Evolutionary conservation across 1,140 invertebrate genomes (phyloP), one percentile per base, ranked within the genome.

Genomic region (Drosophila virilis): DNA sequence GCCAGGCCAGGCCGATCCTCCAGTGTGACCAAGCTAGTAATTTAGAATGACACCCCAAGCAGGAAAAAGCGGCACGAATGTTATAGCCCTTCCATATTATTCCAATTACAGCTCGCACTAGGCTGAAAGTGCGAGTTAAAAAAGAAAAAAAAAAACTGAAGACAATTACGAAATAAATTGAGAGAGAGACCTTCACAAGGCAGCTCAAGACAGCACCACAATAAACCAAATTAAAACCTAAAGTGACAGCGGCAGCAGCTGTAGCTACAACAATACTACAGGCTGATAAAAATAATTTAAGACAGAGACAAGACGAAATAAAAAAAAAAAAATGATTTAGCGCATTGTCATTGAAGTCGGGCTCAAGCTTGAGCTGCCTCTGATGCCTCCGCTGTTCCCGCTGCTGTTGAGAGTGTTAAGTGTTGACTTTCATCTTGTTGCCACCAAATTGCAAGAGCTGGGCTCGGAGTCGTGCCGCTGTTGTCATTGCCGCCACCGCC

Each of bases 361-460:
- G 40, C 55, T 65, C 32, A 8, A 48, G 40, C 43, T 55, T 48
- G 17, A 57, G 54, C 32, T 57, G 38, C 32, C 50, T 38, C 37
- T 8, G 52, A 54, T 58, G 10, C 13, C 9, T 35, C 15, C 32
- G 60, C 40, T 40, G 70, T 33, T 40, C 32, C 43, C 48, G 55
- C 57, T 51, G 62, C 48, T 45, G 54, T 71, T 59, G 62, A 58
- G 62, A 79, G 83, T 77, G 79, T 86, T 78, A 78, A 88, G 84
- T 88, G 84, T 88, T 89, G 84, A 88, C 84, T 88, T 88, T 88
- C 84, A 89, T 88, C 84, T 89, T 74, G 61, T 66, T 71, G 84
- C 66, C 68, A 55, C 62, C 57, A 60, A 72, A 55, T 42, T n/a
- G 55, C 50, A 48, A 54, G 50, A n/a, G 46, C 32, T 45, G 32